Conservation (phyloP, 2,113 vertebrate genomes). For the Eubucco bourcierii region DNA sequence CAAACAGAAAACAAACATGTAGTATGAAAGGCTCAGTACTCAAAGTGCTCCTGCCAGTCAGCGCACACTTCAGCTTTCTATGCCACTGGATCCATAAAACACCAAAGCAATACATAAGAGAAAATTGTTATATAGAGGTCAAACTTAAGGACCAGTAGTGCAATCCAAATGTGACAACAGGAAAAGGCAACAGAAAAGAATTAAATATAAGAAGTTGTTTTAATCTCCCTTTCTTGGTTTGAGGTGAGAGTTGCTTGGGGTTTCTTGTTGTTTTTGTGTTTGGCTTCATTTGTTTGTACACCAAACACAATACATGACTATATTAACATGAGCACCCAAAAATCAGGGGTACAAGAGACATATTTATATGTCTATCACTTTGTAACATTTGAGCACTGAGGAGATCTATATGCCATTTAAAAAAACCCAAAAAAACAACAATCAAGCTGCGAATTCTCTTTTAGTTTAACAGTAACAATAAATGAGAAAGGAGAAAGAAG, state of each 20-base stretch:
- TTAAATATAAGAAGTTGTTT: background rate
- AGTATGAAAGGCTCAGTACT: background rate
- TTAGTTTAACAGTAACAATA: background rate
- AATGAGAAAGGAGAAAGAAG: background rate
- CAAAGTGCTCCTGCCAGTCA: background rate
- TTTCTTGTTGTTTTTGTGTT: background rate
- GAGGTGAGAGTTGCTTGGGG: background rate
- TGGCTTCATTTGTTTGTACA: background rate
- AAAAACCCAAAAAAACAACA: background rate
- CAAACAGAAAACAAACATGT: background rate
- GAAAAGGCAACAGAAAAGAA: background rate
- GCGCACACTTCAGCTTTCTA: background rate
- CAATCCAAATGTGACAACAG: background rate
- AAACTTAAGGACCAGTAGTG: background rate
- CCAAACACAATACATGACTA: background rate
- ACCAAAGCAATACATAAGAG: background rate
- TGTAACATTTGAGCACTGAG: background rate
- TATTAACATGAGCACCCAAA: background rate
- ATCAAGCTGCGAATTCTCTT: background rate
- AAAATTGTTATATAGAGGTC: background rate
- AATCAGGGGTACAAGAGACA: background rate
- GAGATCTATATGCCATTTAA: background rate
- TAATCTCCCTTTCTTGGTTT: background rate
- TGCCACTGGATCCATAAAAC: background rate
- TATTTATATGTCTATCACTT: background rate